phyloP scores from a whole-genome alignment of 2,113 vertebrate genomes.

The Oryzias curvinotus region DNA sequence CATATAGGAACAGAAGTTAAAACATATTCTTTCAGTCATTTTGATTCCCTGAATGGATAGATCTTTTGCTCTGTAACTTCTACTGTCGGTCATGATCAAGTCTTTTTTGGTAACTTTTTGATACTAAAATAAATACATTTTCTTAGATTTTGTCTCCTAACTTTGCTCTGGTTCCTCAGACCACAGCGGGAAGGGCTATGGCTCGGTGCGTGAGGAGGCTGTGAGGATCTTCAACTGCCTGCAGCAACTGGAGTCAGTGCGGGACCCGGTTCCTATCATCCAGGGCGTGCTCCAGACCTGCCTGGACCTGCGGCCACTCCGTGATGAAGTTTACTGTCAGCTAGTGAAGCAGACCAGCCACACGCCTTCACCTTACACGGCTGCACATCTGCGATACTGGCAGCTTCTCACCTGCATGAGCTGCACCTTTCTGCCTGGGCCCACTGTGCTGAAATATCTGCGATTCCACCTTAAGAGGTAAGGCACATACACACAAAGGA shows the following conservation, averaged over 20 bases:
- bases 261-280: slow-evolving; percentile 89
- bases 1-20: too few relatives aligned
- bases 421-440: slow-evolving; percentile 92
- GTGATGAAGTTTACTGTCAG: slow-evolving; percentile 98
- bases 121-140: too few relatives aligned
- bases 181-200: slow-evolving; percentile 81
- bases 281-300: slow-evolving; percentile 97
- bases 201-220: slow-evolving; percentile 89
- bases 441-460: slow-evolving; percentile 85
- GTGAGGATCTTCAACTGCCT: slow-evolving; percentile 94
- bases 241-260: slow-evolving; percentile 89
- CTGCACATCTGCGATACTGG: slow-evolving; percentile 90
- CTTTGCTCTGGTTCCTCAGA: slow-evolving; percentile 58
- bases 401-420: slow-evolving; percentile 98
- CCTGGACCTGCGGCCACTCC: slow-evolving; percentile 90
- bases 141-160: neutral
- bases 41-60: too few relatives aligned
- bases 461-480: slow-evolving; percentile 91
- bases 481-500: slow-evolving; percentile 33
- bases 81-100: too few relatives aligned
- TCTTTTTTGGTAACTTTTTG: too few relatives aligned
- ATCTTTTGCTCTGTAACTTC: too few relatives aligned
- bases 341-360: slow-evolving; percentile 96
- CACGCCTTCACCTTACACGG: slow-evolving; percentile 75
- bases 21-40: too few relatives aligned